phyloP scores from a whole-genome alignment of 2,888 invertebrate genomes.

The Andrena dorsata region DNA sequence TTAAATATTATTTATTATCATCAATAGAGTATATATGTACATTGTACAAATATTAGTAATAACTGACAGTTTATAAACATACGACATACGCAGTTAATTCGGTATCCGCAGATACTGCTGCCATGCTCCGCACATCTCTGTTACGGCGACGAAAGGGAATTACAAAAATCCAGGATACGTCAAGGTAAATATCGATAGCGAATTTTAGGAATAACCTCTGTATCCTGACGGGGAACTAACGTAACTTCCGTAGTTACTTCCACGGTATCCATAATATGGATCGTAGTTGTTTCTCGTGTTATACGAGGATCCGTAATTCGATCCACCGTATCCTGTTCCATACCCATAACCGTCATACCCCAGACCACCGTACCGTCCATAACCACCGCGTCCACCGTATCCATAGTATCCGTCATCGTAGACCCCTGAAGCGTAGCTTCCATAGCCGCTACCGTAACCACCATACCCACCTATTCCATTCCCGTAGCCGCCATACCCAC shows the following conservation, averaged over 20 bases:
- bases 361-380: conserved; percentile 58
- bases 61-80: conserved; percentile 29
- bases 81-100: conserved; percentile 2
- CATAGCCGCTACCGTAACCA: conserved; percentile 56
- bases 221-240: conserved; percentile 75
- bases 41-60: conserved; percentile 22
- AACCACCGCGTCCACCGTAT: conserved; percentile 64
- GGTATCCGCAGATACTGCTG: conserved; percentile 41
- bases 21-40: conserved; percentile 32
- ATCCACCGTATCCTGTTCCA: conserved; percentile 33
- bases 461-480: conserved; percentile 27
- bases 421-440: conserved; percentile 54
- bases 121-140: neutral
- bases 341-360: conserved; percentile 87
- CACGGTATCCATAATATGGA: conserved; percentile 58
- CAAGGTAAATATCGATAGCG: neutral
- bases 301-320: conserved; percentile 66
- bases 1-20: conserved; percentile 54
- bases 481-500: conserved; percentile 43
- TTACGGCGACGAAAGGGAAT: neutral
- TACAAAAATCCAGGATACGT: neutral
- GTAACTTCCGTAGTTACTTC: conserved; percentile 55
- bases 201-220: conserved; percentile 75
- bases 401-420: conserved; percentile 64
- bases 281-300: conserved; percentile 55